Percentiles rank a stretch among this genome's conserved stretches.
These are phyloP conservation scores for Hylaeus anthracinus DNA, from an alignment of 1,140 invertebrate species.

Conservation along the genomic window DNA sequence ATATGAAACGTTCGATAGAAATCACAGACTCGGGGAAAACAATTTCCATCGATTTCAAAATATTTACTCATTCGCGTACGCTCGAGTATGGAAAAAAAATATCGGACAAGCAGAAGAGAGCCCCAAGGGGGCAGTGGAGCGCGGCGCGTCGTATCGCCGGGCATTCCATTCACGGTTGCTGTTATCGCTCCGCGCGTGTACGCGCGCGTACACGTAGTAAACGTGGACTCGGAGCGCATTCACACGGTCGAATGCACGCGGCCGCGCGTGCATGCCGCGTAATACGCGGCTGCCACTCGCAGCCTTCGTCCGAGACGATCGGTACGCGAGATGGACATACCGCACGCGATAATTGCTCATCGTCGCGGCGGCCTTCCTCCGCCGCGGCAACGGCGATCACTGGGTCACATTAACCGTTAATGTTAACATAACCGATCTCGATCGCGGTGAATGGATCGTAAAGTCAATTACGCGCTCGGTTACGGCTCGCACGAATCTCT, in stretches of 20 bases:
- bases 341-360: conserved; percentile 54
- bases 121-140: too few species aligned
- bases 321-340: conserved; percentile 28
- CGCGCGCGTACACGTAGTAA: not conserved
- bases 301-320: conserved; percentile 23
- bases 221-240: not conserved
- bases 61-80: too few species aligned
- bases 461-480: conserved; percentile 55
- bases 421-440: conserved; percentile 60
- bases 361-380: not conserved
- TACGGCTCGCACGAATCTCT: conserved; percentile 33
- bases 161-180: conserved; percentile 55
- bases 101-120: too few species aligned
- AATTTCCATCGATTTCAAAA: too few species aligned
- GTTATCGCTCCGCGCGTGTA: conserved; percentile 43
- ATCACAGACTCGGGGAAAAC: too few species aligned
- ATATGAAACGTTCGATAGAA: too few species aligned
- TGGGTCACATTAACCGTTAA: conserved; percentile 59
- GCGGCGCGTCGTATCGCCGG: not conserved
- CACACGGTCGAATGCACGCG: conserved; percentile 8
- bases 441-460: conserved; percentile 59
- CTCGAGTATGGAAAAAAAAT: too few species aligned
- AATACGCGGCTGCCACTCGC: conserved; percentile 30
- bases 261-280: conserved; percentile 19
- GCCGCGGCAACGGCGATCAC: conserved; percentile 33